A percentile compares a stretch with the other conserved stretches of the same genome.
Evolutionary conservation across 2,888 invertebrate genomes (phyloP).

Genomic region (Ectobius pallidus): DNA sequence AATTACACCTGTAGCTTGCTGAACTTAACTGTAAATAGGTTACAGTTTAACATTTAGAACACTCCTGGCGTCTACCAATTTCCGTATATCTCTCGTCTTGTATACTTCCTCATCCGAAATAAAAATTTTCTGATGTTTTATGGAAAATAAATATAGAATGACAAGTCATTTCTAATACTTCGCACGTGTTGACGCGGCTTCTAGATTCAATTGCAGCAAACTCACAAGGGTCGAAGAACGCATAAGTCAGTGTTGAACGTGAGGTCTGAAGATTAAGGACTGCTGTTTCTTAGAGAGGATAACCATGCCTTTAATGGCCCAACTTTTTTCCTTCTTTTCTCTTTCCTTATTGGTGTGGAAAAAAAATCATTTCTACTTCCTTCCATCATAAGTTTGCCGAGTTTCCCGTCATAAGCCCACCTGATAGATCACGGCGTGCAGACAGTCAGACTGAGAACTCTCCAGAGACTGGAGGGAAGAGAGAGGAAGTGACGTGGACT

Average conservation of each 20-base stretch:
- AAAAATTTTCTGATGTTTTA: no score
- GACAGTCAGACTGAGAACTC: slow-evolving; percentile 12
- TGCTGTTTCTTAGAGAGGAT: slow-evolving; percentile 24
- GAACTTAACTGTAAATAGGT: no score
- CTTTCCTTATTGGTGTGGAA: slow-evolving; percentile 18
- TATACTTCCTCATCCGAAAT: no score
- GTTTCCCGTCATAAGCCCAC: slow-evolving; percentile 10
- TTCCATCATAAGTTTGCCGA: not conserved
- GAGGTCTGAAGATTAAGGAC: slow-evolving; percentile 3
- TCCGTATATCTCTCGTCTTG: no score
- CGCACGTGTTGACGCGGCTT: not conserved
- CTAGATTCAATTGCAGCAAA: not conserved
- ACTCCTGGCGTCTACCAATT: no score
- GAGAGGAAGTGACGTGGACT: slow-evolving; percentile 25
- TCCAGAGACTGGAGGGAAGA: slow-evolving; percentile 14
- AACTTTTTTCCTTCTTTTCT: slow-evolving; percentile 18
- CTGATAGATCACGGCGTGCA: slow-evolving; percentile 23
- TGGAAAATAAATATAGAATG: no score
- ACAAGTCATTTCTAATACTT: not conserved
- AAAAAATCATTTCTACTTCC: slow-evolving; percentile 24
- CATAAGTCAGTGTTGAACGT: not conserved
- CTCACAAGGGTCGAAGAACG: not conserved
- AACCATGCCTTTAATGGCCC: slow-evolving; percentile 16
- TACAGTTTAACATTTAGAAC: no score
- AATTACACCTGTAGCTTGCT: no score